phyloP scores from a whole-genome alignment of 2,113 vertebrate genomes.

The Antechinus flavipes region DNA sequence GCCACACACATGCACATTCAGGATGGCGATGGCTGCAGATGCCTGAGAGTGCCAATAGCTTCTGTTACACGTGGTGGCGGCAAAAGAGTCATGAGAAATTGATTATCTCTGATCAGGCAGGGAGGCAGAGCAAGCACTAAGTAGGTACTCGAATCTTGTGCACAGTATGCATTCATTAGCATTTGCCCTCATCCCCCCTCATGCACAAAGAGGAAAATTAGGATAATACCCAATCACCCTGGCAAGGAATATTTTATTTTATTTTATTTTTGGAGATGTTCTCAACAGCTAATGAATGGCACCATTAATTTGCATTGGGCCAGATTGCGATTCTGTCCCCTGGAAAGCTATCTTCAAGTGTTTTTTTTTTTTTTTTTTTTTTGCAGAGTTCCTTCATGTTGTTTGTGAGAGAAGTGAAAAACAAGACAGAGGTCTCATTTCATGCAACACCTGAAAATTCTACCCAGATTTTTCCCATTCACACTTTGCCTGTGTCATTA shows the following conservation, averaged over 20 bases:
- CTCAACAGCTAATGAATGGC: slow-evolving; percentile 49
- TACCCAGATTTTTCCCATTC: not conserved
- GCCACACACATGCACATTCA: not conserved
- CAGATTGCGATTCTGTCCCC: slow-evolving; percentile 30
- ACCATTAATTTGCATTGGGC: slow-evolving; percentile 46
- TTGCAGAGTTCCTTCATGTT: slow-evolving; percentile 28
- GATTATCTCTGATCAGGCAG: slow-evolving; percentile 45
- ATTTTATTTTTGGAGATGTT: slow-evolving; percentile 45
- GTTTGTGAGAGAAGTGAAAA: slow-evolving; percentile 1
- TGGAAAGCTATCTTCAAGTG: slow-evolving; percentile 40
- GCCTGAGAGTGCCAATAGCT: slow-evolving; percentile 4
- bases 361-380: not conserved
- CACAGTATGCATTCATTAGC: slow-evolving; percentile 55
- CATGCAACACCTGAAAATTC: not conserved
- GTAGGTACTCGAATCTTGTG: slow-evolving; percentile 47
- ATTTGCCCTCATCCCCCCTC: slow-evolving; percentile 33
- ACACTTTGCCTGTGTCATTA: not conserved
- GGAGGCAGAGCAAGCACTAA: slow-evolving; percentile 52
- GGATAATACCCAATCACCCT: slow-evolving; percentile 50
- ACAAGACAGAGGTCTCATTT: not conserved
- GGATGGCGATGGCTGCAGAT: slow-evolving; percentile 4
- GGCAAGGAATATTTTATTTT: slow-evolving; percentile 54
- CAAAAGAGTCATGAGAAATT: slow-evolving; percentile 40
- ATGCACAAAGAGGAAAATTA: slow-evolving; percentile 49
- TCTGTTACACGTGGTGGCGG: slow-evolving; percentile 18